phyloP scores from a whole-genome alignment of 2,888 invertebrate species.

The Sinelater perroti region DNA sequence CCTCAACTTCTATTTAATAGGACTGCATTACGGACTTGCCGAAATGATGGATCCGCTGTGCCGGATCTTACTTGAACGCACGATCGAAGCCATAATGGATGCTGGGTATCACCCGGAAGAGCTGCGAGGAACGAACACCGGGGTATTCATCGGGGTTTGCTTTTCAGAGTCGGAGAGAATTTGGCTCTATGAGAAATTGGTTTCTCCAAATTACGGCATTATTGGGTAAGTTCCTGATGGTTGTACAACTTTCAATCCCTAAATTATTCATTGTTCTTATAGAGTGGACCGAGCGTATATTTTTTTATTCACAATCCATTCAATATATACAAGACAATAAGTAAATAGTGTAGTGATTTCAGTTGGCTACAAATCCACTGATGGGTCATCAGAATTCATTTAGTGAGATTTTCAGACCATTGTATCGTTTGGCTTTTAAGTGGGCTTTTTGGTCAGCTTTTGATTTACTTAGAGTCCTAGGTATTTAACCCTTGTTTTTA shows the following conservation, averaged over 20 bases:
- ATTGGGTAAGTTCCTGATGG: constrained; percentile 64
- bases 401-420: too few species aligned
- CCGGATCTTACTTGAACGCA: constrained; percentile 66
- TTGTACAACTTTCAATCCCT: background rate
- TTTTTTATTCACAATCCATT: too few species aligned
- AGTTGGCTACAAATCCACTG: too few species aligned
- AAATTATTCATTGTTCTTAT: too few species aligned
- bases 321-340: too few species aligned
- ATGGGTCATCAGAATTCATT: too few species aligned
- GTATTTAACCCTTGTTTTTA: too few species aligned
- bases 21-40: constrained; percentile 73
- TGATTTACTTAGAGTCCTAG: too few species aligned
- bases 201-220: constrained; percentile 57
- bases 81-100: constrained; percentile 68
- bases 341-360: too few species aligned
- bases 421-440: too few species aligned
- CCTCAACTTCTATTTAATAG: constrained; percentile 50
- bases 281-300: too few species aligned
- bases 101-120: constrained; percentile 72
- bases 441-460: too few species aligned
- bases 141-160: constrained; percentile 81
- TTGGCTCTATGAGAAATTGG: constrained; percentile 65
- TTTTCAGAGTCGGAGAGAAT: constrained; percentile 81
- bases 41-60: constrained; percentile 67
- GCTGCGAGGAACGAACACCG: constrained; percentile 77